Evolutionary conservation across 1,140 invertebrate genomes (phyloP), one percentile per base, ranked within the genome.

Genomic region (Leptonema lineaticorne): DNA sequence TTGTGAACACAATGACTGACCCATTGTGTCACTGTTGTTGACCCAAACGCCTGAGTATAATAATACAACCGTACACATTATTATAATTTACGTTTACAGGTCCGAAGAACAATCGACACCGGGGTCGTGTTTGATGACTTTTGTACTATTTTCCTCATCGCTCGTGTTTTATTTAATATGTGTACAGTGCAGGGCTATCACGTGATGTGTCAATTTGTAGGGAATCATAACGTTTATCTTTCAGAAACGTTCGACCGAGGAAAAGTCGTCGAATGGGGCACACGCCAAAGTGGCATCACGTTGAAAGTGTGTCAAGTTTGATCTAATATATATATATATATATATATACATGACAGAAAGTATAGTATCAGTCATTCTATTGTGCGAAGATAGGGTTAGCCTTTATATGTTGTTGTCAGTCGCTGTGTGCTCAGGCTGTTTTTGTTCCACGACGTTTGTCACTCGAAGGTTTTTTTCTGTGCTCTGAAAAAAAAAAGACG

Each of bases 1-100:
- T 62, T 41, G 37, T 45, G 28, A 18, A 26, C 20, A 62, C 59
- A 62, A 62, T 62, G 59, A 62, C 22, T 62, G 59, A 62, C 59
- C 59, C 24, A 20, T 37, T 41, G 33, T 16, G 59, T 41, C 59
- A 37, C 29, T 45, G 6, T 37, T 62, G 24, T 62, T 62, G 59
- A 62, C 59, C 59, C 37, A 26, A n/a, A 20, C 24, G 33, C 14
- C 16, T 53, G 22, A 2, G 20, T 16, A 41, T 16, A 41, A 41
- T 11, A 41, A 9, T 16, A 41, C 37, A 3, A 11, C 37, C 37
- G 37, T 11, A 50, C 37, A 45, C 37, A 45, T 45, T 45, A 16
- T 45, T 14, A n/a, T n/a, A n/a, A n/a, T n/a, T n/a, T n/a, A n/a
- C n/a, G n/a, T n/a, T n/a, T n/a, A n/a, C n/a, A n/a, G n/a, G 16